A percentile compares a stretch with the other conserved stretches of the same genome.
Evolutionary conservation across 23 tunicate genomes (phyloP).

Genomic region (Trididemnum clinides): DNA sequence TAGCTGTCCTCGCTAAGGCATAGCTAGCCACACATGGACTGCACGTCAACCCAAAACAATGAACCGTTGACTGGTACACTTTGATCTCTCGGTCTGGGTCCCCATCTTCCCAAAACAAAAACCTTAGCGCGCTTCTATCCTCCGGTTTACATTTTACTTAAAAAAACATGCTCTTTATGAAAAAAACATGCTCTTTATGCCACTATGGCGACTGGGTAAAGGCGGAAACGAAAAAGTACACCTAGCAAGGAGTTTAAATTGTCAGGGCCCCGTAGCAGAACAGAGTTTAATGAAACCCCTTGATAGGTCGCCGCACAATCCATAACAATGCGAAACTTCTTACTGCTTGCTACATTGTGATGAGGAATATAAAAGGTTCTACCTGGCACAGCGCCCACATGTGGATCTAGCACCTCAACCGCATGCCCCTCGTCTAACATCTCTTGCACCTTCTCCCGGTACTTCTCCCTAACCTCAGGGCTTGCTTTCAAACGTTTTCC

Average conservation of each 20-base stretch:
- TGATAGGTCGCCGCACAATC: background rate
- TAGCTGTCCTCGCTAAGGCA: background rate
- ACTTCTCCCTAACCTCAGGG: background rate
- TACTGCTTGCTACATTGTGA: background rate
- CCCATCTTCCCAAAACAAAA: slow-evolving; percentile 3
- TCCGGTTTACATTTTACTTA: background rate
- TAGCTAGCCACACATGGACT: slow-evolving; percentile 1
- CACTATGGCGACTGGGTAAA: background rate
- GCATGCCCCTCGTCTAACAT: background rate
- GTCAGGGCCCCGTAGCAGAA: background rate
- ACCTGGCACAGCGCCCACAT: background rate
- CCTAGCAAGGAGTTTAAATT: background rate
- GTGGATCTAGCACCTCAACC: background rate
- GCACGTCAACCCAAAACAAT: slow-evolving; percentile 5
- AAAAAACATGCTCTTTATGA: background rate
- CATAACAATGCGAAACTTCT: background rate
- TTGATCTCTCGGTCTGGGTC: background rate
- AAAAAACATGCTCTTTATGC: no score
- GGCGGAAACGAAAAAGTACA: background rate
- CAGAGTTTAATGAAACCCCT: background rate
- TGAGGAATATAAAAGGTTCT: background rate
- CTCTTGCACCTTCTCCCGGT: background rate
- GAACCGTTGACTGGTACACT: background rate
- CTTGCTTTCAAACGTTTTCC: background rate
- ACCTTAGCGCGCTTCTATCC: background rate